Conservation (phyloP, 2,113 vertebrate species). For the Speoplatyrhinus poulsoni region DNA sequence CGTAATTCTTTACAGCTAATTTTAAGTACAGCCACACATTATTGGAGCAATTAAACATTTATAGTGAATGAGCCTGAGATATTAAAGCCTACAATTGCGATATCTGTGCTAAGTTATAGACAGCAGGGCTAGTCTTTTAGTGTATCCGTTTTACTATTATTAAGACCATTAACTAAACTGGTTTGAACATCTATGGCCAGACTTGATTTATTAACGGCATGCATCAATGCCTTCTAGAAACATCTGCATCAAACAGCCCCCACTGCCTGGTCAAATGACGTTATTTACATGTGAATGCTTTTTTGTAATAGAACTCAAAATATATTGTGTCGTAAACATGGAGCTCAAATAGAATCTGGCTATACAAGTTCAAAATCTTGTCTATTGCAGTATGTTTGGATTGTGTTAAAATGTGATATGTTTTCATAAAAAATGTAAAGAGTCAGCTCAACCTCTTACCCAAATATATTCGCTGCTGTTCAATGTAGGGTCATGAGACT, state of each 20-base stretch:
- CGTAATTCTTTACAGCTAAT: background rate
- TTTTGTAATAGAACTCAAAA: constrained; percentile 12
- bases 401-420: too few species aligned
- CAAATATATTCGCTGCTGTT: too few species aligned
- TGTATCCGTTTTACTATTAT: background rate
- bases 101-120: constrained; percentile 23
- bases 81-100: constrained; percentile 24
- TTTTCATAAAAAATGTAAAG: too few species aligned
- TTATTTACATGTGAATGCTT: constrained; percentile 41
- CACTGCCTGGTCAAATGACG: constrained; percentile 37
- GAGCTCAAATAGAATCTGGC: background rate
- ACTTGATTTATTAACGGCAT: constrained; percentile 58
- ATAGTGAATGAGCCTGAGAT: constrained; percentile 21
- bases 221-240: constrained; percentile 61
- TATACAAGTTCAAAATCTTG: too few species aligned
- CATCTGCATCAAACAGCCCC: constrained; percentile 62
- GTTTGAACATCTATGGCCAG: background rate
- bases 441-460: too few species aligned
- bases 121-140: background rate
- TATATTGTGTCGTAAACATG: constrained; percentile 27
- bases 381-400: too few species aligned
- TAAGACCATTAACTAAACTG: background rate
- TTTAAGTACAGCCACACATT: background rate
- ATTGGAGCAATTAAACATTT: background rate
- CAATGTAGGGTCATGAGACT: too few species aligned